These are phyloP conservation scores for Dexiosoma caninum DNA, from an alignment of 2,888 invertebrate species.

Conservation along the genomic window DNA sequence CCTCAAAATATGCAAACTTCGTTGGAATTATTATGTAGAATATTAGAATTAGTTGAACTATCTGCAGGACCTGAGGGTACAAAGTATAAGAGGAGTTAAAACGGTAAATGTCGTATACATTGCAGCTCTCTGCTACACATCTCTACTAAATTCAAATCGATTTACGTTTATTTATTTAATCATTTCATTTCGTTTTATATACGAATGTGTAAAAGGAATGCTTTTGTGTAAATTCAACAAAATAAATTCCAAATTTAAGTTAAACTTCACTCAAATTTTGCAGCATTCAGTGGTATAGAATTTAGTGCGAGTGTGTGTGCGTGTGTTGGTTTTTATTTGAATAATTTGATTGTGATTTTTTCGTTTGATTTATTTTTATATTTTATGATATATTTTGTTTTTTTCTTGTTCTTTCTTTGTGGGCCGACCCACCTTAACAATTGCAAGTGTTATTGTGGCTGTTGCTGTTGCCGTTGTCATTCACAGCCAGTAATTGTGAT, in stretches of 20 bases:
- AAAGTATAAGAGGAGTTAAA: too few relatives aligned
- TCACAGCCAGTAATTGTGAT: conserved; percentile 37
- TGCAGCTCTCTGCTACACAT: too few relatives aligned
- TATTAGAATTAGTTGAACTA: too few relatives aligned
- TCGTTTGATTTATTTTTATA: neutral
- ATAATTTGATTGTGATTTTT: conserved; percentile 4
- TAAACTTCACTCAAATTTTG: conserved; percentile 27
- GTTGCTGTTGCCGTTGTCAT: conserved; percentile 11
- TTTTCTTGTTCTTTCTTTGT: neutral
- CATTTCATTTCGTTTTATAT: neutral
- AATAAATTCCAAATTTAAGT: conserved; percentile 11
- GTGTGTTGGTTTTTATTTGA: neutral
- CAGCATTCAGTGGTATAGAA: conserved; percentile 3
- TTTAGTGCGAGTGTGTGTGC: neutral
- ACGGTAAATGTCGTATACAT: too few relatives aligned
- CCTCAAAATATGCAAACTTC: too few relatives aligned
- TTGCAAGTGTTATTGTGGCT: neutral
- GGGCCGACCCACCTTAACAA: conserved; percentile 17
- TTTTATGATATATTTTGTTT: neutral
- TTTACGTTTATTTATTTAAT: neutral
- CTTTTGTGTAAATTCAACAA: conserved; percentile 23
- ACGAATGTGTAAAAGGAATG: neutral
- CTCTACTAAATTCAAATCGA: conserved; percentile 10
- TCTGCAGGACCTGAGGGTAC: too few relatives aligned
- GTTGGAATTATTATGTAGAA: too few relatives aligned